Percentiles rank a stretch among this genome's conserved stretches.
phyloP scores from a whole-genome alignment of 1,140 invertebrate genomes.

The Lasioglossum baleicum region DNA sequence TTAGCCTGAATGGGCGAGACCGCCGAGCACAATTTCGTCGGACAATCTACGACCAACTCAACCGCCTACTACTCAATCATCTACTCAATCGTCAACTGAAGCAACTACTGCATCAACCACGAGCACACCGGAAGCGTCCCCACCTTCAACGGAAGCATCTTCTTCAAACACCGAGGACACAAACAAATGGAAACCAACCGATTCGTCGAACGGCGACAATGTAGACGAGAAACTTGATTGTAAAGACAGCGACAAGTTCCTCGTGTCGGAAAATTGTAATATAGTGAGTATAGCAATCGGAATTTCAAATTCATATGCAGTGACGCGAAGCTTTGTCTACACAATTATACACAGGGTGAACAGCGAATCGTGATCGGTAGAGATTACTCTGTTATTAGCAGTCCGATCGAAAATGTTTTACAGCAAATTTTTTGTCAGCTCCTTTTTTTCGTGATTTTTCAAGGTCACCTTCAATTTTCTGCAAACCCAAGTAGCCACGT shows the following conservation, averaged over 20 bases:
- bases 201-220: background rate
- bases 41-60: slow-evolving; percentile 16
- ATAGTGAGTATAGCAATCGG: slow-evolving; percentile 74
- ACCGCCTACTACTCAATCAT: slow-evolving; percentile 18
- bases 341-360: too few relatives aligned
- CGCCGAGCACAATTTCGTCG: slow-evolving; percentile 82
- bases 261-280: slow-evolving; percentile 84
- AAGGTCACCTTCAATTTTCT: too few relatives aligned
- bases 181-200: slow-evolving; percentile 19
- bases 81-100: background rate
- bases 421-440: too few relatives aligned
- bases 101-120: slow-evolving; percentile 7
- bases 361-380: too few relatives aligned
- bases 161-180: background rate
- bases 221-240: slow-evolving; percentile 32
- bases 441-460: too few relatives aligned
- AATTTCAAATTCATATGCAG: too few relatives aligned
- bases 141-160: background rate
- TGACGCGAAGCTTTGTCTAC: too few relatives aligned
- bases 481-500: too few relatives aligned
- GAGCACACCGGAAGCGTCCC: background rate
- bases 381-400: too few relatives aligned
- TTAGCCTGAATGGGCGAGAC: slow-evolving; percentile 86
- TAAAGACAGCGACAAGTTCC: slow-evolving; percentile 4
- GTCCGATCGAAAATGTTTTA: too few relatives aligned